These are phyloP conservation scores for Operophtera brumata DNA, from an alignment of 2,888 invertebrate species.

Conservation along the genomic window DNA sequence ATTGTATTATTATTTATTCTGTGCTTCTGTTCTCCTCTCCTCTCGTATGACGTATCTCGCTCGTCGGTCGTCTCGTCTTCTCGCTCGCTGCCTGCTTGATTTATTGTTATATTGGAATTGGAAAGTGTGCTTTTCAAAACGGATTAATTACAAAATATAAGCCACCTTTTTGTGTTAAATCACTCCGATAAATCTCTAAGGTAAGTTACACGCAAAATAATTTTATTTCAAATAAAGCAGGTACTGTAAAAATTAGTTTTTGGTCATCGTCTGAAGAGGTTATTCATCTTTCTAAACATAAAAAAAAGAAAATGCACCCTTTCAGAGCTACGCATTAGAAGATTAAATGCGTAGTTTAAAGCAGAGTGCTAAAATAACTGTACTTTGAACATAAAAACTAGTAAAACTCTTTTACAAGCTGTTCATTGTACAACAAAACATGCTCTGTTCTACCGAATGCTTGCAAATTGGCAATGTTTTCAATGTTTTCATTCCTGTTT, in stretches of 20 bases:
- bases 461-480: background rate
- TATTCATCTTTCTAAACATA: background rate
- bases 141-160: too few relatives aligned
- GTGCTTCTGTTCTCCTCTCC: too few relatives aligned
- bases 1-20: too few relatives aligned
- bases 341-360: constrained; percentile 1
- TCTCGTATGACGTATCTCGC: too few relatives aligned
- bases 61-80: too few relatives aligned
- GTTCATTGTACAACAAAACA: background rate
- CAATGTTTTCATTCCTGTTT: background rate
- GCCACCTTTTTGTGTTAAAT: too few relatives aligned
- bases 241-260: too few relatives aligned
- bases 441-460: background rate
- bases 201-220: background rate
- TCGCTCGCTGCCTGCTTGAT: too few relatives aligned
- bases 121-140: too few relatives aligned
- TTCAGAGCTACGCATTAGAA: background rate
- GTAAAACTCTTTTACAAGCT: background rate
- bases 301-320: background rate
- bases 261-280: background rate
- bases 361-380: background rate
- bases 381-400: background rate
- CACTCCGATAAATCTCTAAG: background rate
- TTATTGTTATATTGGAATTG: too few relatives aligned
- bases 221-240: background rate